phyloP scores from a whole-genome alignment of 2,888 invertebrate species.

The Lamellibrachia satsuma region DNA sequence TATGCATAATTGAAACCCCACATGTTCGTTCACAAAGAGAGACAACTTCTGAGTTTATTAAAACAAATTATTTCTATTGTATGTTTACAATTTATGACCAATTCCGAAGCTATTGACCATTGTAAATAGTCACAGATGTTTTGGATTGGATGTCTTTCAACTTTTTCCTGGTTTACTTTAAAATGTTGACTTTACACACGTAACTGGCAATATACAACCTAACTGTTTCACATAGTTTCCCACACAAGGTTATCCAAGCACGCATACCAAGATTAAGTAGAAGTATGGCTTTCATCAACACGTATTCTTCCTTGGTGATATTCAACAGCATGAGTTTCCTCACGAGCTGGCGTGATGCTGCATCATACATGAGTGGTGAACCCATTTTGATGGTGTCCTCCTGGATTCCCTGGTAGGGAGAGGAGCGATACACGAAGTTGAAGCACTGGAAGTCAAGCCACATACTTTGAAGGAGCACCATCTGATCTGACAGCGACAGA shows the following conservation, averaged over 20 bases:
- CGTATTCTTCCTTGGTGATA: constrained; percentile 90
- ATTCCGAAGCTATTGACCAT: neutral
- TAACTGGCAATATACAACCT: too few species aligned
- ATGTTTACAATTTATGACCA: neutral
- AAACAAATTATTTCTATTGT: neutral
- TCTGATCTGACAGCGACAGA: constrained; percentile 84
- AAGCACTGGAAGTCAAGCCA: constrained; percentile 96
- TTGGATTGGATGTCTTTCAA: too few species aligned
- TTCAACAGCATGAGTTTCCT: constrained; percentile 69
- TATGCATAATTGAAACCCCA: neutral
- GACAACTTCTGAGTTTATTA: neutral
- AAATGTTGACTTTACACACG: too few species aligned
- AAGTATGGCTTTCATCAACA: constrained; percentile 89
- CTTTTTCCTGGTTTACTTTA: too few species aligned
- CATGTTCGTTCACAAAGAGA: neutral
- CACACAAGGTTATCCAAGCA: neutral
- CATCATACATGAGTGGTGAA: constrained; percentile 57
- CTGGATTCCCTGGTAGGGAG: constrained; percentile 69
- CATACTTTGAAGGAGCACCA: constrained; percentile 88
- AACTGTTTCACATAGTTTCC: too few species aligned
- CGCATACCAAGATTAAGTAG: constrained; percentile 77
- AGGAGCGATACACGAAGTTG: constrained; percentile 88
- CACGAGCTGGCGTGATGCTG: constrained; percentile 58
- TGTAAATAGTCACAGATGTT: too few species aligned
- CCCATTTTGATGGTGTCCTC: constrained; percentile 50